A percentile compares a stretch with the other conserved stretches of the same genome.
Conservation (phyloP, 2,888 invertebrate species). For the Caenorhabditis macrosperma region DNA sequence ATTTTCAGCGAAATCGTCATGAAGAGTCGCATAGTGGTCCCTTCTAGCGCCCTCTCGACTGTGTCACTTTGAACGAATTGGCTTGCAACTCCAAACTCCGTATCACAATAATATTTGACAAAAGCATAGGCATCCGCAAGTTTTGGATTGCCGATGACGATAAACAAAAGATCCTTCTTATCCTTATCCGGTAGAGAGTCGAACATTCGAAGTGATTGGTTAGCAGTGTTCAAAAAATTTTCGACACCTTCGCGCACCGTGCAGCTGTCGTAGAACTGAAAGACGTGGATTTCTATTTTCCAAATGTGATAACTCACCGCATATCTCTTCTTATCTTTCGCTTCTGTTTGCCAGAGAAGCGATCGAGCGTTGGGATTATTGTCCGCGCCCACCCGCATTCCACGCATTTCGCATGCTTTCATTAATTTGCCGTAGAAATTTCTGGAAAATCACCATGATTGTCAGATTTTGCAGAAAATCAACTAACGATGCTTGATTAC, state of each 20-base stretch:
- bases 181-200: conserved; percentile 23
- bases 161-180: conserved; percentile 27
- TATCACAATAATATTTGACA: conserved; percentile 49
- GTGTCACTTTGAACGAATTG: conserved; percentile 29
- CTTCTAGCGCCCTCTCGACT: neutral
- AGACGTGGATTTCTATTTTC: neutral
- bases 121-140: conserved; percentile 17
- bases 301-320: conserved; percentile 5
- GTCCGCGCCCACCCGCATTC: conserved; percentile 15
- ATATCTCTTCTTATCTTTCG: neutral
- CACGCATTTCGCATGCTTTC: conserved; percentile 25
- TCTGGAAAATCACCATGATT: conserved; percentile 10
- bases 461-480: neutral
- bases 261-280: conserved; percentile 25
- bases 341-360: neutral
- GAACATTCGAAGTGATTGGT: conserved; percentile 9
- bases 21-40: conserved; percentile 18
- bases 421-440: conserved; percentile 25
- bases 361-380: neutral
- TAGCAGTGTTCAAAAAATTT: conserved; percentile 13
- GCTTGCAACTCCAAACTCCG: conserved; percentile 30
- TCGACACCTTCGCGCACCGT: neutral
- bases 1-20: conserved; percentile 66
- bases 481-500: conserved; percentile 1
- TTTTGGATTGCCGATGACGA: conserved; percentile 29